Evolutionary conservation across 2,888 invertebrate species (phyloP).

Genomic region (Diarsia brunnea): DNA sequence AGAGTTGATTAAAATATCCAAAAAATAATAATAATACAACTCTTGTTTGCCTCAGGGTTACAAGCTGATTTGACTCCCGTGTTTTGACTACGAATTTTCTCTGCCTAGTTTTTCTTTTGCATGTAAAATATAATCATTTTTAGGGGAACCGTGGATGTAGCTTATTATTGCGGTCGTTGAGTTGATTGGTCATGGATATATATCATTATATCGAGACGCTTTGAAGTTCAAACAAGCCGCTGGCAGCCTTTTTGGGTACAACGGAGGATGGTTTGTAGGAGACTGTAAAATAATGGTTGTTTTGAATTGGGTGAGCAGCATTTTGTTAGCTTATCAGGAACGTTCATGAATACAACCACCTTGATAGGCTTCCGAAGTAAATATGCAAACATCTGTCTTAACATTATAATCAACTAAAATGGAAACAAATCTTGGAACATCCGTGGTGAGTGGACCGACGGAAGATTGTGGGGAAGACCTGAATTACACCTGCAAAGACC

Average conservation of each 20-base stretch:
- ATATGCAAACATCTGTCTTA: neutral
- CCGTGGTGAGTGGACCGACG: too few relatives aligned
- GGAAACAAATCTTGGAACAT: too few relatives aligned
- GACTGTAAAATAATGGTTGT: neutral
- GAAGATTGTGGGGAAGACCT: neutral
- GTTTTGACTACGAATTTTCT: slow-evolving; percentile 53
- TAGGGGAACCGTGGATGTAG: neutral
- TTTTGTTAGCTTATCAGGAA: neutral
- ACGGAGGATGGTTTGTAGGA: too few relatives aligned
- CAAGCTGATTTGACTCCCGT: slow-evolving; percentile 61
- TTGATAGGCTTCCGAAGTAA: neutral
- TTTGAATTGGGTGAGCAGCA: neutral
- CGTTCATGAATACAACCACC: neutral
- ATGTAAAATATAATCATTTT: slow-evolving; percentile 39
- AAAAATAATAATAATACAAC: slow-evolving; percentile 52
- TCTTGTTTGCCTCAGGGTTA: slow-evolving; percentile 65
- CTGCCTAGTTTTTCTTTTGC: slow-evolving; percentile 35
- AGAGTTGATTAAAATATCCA: slow-evolving; percentile 62
- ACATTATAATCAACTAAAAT: neutral
- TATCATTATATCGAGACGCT: neutral
- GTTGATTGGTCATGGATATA: neutral
- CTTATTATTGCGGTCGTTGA: slow-evolving; percentile 18
- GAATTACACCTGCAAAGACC: neutral
- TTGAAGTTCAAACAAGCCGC: neutral
- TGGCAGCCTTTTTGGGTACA: neutral